phyloP scores from a whole-genome alignment of 2,888 invertebrate species.

The Phlogophora meticulosa region DNA sequence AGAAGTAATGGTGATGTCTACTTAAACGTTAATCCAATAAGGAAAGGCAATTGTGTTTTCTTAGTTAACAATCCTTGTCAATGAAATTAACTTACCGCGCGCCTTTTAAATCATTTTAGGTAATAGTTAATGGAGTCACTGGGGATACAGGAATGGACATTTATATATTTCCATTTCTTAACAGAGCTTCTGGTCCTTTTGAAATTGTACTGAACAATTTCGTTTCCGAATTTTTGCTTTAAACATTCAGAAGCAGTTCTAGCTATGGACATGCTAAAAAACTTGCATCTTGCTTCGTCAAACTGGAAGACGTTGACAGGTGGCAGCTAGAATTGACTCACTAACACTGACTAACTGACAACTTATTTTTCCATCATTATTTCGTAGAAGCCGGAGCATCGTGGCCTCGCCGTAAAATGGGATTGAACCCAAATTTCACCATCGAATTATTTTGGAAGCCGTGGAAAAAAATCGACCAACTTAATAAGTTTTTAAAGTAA shows the following conservation, averaged over 20 bases:
- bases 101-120: conserved; percentile 53
- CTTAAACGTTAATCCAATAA: conserved; percentile 76
- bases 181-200: background rate
- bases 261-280: background rate
- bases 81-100: conserved; percentile 59
- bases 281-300: background rate
- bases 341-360: background rate
- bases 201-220: conserved; percentile 14
- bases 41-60: conserved; percentile 72
- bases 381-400: background rate
- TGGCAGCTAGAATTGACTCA: background rate
- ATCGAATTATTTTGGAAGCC: conserved; percentile 8
- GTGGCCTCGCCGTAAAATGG: background rate
- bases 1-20: conserved; percentile 74
- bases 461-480: background rate
- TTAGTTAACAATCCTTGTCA: conserved; percentile 66
- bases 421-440: background rate
- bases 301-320: background rate
- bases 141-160: conserved; percentile 1
- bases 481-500: conserved; percentile 14
- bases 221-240: background rate
- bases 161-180: background rate
- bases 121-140: conserved; percentile 21
- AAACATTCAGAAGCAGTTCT: background rate
- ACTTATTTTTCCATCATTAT: background rate